Evolutionary conservation across 2,797 vertebrate genomes (phyloP), one percentile per base, ranked within the genome.

Genomic region (Alca torda): DNA sequence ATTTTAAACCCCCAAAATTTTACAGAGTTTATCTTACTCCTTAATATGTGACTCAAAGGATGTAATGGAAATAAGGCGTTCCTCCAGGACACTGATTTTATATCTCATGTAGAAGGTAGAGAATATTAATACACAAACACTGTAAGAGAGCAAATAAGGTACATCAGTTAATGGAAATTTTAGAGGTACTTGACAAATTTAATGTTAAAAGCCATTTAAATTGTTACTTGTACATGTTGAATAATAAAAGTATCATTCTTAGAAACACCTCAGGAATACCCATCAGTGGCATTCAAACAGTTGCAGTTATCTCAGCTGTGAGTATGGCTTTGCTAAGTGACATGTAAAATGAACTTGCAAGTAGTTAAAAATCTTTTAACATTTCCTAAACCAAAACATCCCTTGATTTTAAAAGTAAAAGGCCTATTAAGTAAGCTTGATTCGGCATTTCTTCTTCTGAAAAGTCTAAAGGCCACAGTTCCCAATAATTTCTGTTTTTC

Each of bases 61-160:
- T n/a, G 98, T 96, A 9, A 99, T 98, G 4, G 98, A 98, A 10
- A 97, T 97, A 90, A 99, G 98, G 20, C 95, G 98, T 69, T 99
- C 98, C 95, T 99, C 99, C 97, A 99, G 94, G 28, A 98, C 97
- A 53, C 98, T 84, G 92, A 99, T 99, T 97, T 99, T 99, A 10
- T 99, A 98, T 63, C 98, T 98, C 98, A 99, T 98, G 96, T 99
- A 99, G 96, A 99, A 99, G 63, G 99, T 99, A 2, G 99, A 99
- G 94, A 99, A 48, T 86, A 99, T 97, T 83, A 99, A 97, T 46
- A 98, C 57, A 80, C 98, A 99, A 90, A 99, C 99, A 28, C 99
- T 99, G 98, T 41, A 91, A 88, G 45, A 91, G 61, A 97, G 18
- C 50, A 92, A 91, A 85, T 73, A 80, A 50, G 50, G 31, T 26